phyloP scores from a whole-genome alignment of 2,113 vertebrate species.

The Colistium nudipinnis region DNA sequence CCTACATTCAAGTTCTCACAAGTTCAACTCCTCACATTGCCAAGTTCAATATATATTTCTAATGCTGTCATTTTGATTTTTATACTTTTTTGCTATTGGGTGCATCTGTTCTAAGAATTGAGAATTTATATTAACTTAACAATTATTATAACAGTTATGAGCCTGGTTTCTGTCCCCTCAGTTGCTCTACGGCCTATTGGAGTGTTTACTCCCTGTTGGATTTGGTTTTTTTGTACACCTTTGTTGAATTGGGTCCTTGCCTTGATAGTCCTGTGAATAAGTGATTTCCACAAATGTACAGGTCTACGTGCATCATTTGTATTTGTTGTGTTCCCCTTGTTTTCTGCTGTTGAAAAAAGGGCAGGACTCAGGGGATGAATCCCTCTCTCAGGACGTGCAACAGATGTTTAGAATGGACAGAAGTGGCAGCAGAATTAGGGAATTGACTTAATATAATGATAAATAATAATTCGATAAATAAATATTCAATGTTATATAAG shows the following conservation, averaged over 20 bases:
- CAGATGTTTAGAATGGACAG: background rate
- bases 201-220: background rate
- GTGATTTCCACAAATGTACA: background rate
- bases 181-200: background rate
- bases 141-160: background rate
- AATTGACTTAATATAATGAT: background rate
- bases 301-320: background rate
- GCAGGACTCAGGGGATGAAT: background rate
- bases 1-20: background rate
- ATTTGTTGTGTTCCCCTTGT: background rate
- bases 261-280: background rate
- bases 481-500: background rate
- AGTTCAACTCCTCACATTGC: background rate
- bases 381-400: background rate
- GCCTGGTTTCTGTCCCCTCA: background rate
- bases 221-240: background rate
- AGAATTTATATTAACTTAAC: background rate
- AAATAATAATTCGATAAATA: background rate
- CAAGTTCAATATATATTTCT: background rate
- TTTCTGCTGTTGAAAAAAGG: background rate
- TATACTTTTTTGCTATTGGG: background rate
- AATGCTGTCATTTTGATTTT: background rate
- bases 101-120: background rate
- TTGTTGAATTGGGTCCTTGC: background rate
- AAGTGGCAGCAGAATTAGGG: background rate